Base-by-base conservation (phyloP, 2,888 invertebrate species). In the Aricia artaxerxes region DNA sequence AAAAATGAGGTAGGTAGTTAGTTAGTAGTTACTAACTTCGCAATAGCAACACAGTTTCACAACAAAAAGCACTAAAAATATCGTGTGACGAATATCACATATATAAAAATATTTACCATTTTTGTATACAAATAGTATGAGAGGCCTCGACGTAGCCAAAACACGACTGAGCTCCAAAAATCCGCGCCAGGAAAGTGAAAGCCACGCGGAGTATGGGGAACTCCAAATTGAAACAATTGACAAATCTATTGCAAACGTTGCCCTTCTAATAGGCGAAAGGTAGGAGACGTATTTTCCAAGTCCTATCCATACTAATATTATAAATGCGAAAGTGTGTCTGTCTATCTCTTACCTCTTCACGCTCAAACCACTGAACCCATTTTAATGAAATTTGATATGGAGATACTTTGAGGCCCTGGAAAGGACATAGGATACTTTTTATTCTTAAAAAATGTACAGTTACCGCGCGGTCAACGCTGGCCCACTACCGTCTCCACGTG, bases 61-160 rank as follows among this genome's bases (percentile, higher is more conserved):
- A 69, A 69, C 35, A 13, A 69, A 69, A 35, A 69, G 5, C 35
- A 13, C 3, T 3, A 64, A 31, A 31, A 64, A 64, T 31, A 9
- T 64, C 9, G 9, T 24, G 64, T 31, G 9, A 38, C 24, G 24
- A 24, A 24, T 38, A 69, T 69, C 35, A 38, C 35, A 16, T 4
- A 38, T 69, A 35, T 69, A 53, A 72, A 40, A 16, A n/a, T 40
- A 84, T 86, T 88, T 82, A 88, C 88, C 88, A 88, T 88, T 24
- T 80, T 82, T 78, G 78, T 35, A 60, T 77, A 73, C 77, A 77
- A 78, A 60, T 61, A 78, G 79, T 78, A 61, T 73, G 77, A 80
- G 76, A 83, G 82, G 80, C 83, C 80, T 81, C 53, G 80, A 78
- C 83, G 79, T 78, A 83, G 84, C 82, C 82, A 81, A 80, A 81